Evolutionary conservation across 2,113 vertebrate species (phyloP), one percentile per base, ranked within the genome.

Genomic region (Platysteira castanea): DNA sequence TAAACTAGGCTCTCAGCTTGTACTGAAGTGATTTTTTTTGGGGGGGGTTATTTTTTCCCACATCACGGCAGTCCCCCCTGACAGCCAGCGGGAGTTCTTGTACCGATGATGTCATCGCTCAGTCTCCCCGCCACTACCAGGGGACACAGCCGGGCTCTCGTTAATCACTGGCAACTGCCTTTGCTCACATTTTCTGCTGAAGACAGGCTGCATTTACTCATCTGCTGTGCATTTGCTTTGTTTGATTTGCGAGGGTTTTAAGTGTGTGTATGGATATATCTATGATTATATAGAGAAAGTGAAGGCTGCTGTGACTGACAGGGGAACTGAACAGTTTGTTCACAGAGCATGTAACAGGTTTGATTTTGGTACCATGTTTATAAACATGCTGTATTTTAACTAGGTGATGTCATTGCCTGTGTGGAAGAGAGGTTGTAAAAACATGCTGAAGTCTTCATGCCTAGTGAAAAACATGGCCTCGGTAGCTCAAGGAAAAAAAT

Each of bases 401-500:
- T 61, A 67, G 54, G 27, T 85, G 91, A 87, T 53, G 81, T 96
- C 85, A 75, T 16, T 67, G 78, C 28, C 49, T 84, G 27, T 83
- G 93, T 59, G 59, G 70, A 95, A 85, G 70, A 65, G 63, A 46
- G 70, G 35, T 85, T 91, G 35, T 37, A 65, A 64, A 83, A 87
- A 74, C 42, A 37, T 70, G 42, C 78, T 88, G 63, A 73, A 87
- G 70, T 93, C 89, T 79, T 83, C 53, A 47, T 47, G 57, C 53
- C 20, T 54, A n/a, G 31, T 82, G 70, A 65, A 73, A 84, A 93
- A 67, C 70, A 41, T 11, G 17, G 50, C 46, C 63, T 87, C 0
- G 0, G 69, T 63, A 57, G 59, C 63, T 89, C 30, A 33, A 37
- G 81, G 74, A 31, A 70, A 75, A 68, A 65, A 84, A 21, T 3